Conservation (phyloP, 1,140 invertebrate species). For the Himalopsyche phryganea region DNA sequence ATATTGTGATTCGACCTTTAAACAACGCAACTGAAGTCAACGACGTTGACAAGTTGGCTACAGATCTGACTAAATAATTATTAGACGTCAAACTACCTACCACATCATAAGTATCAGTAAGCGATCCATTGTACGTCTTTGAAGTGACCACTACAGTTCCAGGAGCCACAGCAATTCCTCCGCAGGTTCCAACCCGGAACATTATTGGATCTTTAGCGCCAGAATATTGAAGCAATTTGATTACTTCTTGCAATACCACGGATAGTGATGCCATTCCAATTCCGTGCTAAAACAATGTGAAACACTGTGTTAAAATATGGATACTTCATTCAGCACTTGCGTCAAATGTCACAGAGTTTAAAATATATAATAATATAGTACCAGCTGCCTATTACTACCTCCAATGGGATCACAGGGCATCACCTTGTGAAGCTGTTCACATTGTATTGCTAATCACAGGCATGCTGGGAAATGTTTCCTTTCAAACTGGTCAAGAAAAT, state of each 20-base stretch:
- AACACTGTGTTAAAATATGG: too few relatives aligned
- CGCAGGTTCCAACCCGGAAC: constrained; percentile 78
- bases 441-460: neutral
- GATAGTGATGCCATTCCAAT: constrained; percentile 79
- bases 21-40: too few relatives aligned
- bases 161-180: constrained; percentile 69
- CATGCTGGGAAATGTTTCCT: neutral
- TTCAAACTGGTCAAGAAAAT: too few relatives aligned
- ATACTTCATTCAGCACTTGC: constrained; percentile 2
- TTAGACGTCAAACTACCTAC: constrained; percentile 50
- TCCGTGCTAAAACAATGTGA: constrained; percentile 73
- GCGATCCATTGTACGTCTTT: constrained; percentile 63
- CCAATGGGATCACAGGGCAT: neutral
- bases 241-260: constrained; percentile 76
- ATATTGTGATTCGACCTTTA: too few relatives aligned
- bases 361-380: neutral
- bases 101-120: constrained; percentile 64
- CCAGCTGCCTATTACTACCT: neutral
- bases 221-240: constrained; percentile 77
- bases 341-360: neutral
- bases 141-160: constrained; percentile 74
- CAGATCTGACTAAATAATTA: too few relatives aligned
- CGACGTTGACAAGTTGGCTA: too few relatives aligned
- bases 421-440: neutral
- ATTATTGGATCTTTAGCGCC: constrained; percentile 69